Percentiles rank a stretch among this genome's conserved stretches.
These are phyloP conservation scores for Leptinotarsa lineolata DNA, from an alignment of 1,140 invertebrate genomes.

Conservation along the genomic window DNA sequence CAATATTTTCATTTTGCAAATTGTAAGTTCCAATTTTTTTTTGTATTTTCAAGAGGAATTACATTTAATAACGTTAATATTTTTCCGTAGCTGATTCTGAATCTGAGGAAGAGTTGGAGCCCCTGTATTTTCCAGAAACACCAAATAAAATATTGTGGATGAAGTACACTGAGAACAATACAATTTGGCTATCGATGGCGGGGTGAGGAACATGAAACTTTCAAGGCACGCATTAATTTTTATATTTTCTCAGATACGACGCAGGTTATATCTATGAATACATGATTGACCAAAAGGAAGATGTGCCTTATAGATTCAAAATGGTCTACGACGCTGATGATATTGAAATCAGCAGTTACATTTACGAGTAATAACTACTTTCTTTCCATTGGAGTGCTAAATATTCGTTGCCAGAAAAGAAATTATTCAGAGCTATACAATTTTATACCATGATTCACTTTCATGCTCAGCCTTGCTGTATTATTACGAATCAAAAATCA, in stretches of 20 bases:
- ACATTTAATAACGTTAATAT: neutral
- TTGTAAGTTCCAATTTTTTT: neutral
- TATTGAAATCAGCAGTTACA: constrained; percentile 61
- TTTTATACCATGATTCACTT: too few relatives aligned
- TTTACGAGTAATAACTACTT: constrained; percentile 57
- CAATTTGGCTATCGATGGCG: constrained; percentile 65
- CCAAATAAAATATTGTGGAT: constrained; percentile 62
- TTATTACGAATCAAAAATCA: too few relatives aligned
- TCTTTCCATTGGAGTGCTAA: too few relatives aligned
- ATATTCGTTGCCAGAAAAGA: too few relatives aligned
- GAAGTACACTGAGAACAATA: constrained; percentile 57
- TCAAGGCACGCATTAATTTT: constrained; percentile 9
- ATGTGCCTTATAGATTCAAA: constrained; percentile 55
- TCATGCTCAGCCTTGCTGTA: too few relatives aligned
- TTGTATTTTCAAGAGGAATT: neutral
- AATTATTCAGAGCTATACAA: too few relatives aligned
- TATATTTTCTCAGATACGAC: constrained; percentile 61
- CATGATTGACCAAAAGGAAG: constrained; percentile 52
- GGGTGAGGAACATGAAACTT: constrained; percentile 46
- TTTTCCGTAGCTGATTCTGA: constrained; percentile 58
- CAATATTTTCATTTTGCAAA: too few relatives aligned
- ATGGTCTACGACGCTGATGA: constrained; percentile 61
- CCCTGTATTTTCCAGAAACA: constrained; percentile 61
- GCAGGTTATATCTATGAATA: constrained; percentile 77
- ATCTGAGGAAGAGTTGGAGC: constrained; percentile 60